Base-by-base conservation (phyloP, 2,113 vertebrate species). In the Menidia beryllina region DNA sequence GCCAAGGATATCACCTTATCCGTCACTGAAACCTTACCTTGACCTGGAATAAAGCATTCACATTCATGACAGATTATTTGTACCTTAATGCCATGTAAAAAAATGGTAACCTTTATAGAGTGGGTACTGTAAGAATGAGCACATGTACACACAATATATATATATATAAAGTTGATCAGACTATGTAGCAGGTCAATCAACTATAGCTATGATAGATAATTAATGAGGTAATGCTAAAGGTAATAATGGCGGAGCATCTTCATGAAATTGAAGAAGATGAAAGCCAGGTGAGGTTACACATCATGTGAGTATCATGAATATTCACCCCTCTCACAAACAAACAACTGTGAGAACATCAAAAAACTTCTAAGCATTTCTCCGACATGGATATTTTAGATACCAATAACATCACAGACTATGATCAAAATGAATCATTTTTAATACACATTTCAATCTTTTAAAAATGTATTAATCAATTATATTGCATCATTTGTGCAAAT, bases 151-250 rank as follows among this genome's bases (percentile, higher is more conserved):
- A 19, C n/a, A 58, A 53, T 14, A 53, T 14, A 36, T 21, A 5
- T 1, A 20, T 7, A 10, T 14, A 21, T 14, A 11, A 38, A 30
- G 21, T 38, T 26, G 21, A 15, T n/a, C 11, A 12, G 27, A 11
- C 48, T 21, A 55, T 0, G 47, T 30, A 61, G 62, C 23, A 36
- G 70, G 55, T 49, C 56, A 14, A 38, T 69, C 53, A 75, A 60
- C 63, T 85, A 60, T 73, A 36, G 69, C 77, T 59, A 68, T 59
- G 71, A 30, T 80, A 60, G 19, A 78, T 86, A 38, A 82, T 87
- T 50, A 53, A 86, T 79, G 60, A 66, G 41, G 17, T 47, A 5
- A 53, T 61, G 62, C 80, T 2, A 51, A 38, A 52, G 72, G 72
- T 72, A 76, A 86, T 75, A 56, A 85, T 51, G 58, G 66, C 3